phyloP scores from a whole-genome alignment of 2,888 invertebrate species.

The Agrotis clavis region DNA sequence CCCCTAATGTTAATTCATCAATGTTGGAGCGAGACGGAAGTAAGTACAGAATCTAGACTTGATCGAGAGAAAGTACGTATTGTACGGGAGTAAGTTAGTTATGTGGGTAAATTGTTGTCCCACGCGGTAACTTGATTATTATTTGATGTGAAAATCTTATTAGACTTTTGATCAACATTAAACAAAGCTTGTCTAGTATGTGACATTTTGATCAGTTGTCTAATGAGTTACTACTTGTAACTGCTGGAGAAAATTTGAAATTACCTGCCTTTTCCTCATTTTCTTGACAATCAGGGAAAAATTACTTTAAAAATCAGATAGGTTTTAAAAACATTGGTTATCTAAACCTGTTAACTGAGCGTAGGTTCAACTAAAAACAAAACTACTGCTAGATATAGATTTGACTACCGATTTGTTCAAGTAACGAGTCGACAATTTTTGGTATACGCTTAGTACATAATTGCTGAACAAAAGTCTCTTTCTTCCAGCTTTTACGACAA shows the following conservation, averaged over 20 bases:
- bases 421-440: too few species aligned
- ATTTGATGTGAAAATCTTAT: conserved; percentile 16
- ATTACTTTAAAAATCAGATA: neutral
- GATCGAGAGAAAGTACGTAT: conserved; percentile 80
- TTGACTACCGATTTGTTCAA: too few species aligned
- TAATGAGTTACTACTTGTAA: neutral
- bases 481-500: neutral
- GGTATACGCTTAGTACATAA: neutral
- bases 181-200: neutral
- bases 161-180: neutral
- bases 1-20: conserved; percentile 62
- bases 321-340: neutral
- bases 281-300: neutral
- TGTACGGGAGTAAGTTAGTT: conserved; percentile 59
- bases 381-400: too few species aligned
- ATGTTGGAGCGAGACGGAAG: conserved; percentile 71
- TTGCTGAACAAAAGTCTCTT: neutral
- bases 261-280: too few species aligned
- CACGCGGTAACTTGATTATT: conserved; percentile 47
- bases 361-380: too few species aligned
- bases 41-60: conserved; percentile 72
- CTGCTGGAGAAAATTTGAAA: neutral
- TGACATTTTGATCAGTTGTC: neutral
- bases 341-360: too few species aligned
- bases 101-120: conserved; percentile 44